phyloP scores from a whole-genome alignment of 2,797 vertebrate genomes.

The Anisognathus igniventris region DNA sequence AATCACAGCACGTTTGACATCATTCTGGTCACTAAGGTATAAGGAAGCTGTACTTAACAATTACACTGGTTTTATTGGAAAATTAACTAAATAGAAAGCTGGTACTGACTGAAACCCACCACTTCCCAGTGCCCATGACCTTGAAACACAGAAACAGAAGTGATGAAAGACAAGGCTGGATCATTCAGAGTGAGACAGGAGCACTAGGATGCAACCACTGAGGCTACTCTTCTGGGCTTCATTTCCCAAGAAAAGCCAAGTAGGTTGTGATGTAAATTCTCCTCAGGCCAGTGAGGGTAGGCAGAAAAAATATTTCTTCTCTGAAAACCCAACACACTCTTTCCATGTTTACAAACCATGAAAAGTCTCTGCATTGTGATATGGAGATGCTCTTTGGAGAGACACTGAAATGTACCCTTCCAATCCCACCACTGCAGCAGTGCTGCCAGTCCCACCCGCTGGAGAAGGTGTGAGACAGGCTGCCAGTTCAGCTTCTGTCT shows the following conservation, averaged over 20 bases:
- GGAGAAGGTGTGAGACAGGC: neutral
- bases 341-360: neutral
- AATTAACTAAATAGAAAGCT: neutral
- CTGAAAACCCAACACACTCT: rapidly evolving
- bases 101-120: neutral
- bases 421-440: neutral
- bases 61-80: neutral
- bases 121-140: neutral
- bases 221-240: neutral
- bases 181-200: neutral
- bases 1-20: neutral
- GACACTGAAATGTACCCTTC: neutral
- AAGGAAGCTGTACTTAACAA: constrained; percentile 7
- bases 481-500: neutral
- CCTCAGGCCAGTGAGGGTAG: neutral
- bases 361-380: neutral
- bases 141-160: neutral
- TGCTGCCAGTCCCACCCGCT: neutral
- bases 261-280: neutral
- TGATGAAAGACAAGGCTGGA: neutral
- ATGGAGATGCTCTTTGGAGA: neutral
- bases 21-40: neutral
- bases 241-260: neutral
- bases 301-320: neutral
- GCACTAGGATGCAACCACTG: neutral